Base-by-base conservation (phyloP, 2,797 vertebrate species). In the Acipenser transmontanus region DNA sequence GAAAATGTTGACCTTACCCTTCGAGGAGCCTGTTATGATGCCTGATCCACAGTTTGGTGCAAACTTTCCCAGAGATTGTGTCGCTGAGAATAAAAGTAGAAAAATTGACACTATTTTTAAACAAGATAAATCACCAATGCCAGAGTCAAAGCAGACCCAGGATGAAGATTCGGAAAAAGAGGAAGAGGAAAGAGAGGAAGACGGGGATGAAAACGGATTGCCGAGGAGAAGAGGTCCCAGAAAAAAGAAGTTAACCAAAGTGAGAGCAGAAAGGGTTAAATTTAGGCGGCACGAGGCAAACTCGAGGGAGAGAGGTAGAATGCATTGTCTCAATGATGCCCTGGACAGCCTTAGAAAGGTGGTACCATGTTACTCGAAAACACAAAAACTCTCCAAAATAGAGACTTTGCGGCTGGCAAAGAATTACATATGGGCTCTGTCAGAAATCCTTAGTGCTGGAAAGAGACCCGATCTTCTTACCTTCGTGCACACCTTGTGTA, bases 391-490 rank as follows among this genome's bases (percentile, higher is more conserved):
- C 20, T 98, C 96, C 74, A 99, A 99, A 85, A 99, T 99, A 69
- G 97, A 99, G 88, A 99, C 97, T 47, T 87, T 99, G 65, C 92
- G 97, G 77, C 88, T 98, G 76, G 97, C 97, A 56, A 99, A 99
- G 83, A 99, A 99, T 78, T 99, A 99, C 84, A 99, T 99, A 82
- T 98, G 96, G 95, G 97, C 97, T 81, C 91, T 99, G 77, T 95
- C 96, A 1, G 97, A 99, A 89, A 99, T 97, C 57, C 88, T 99
- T 74, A 92, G 95, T 71, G 93, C 95, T 6, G 97, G 97, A 69
- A 98, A 98, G 82, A 92, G 93, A 82, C 97, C 97, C 0, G 97
- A 99, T 77, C 91, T 99, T 65, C 93, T 99, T 71, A 91, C 94
- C 4, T 99, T 99, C 65, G 96, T 98, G 60, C 95, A 98, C 85